Percentiles rank a stretch among this genome's conserved stretches.
These are phyloP conservation scores for Coregonus suidteri DNA, from an alignment of 2,797 vertebrate genomes.

Conservation along the genomic window DNA sequence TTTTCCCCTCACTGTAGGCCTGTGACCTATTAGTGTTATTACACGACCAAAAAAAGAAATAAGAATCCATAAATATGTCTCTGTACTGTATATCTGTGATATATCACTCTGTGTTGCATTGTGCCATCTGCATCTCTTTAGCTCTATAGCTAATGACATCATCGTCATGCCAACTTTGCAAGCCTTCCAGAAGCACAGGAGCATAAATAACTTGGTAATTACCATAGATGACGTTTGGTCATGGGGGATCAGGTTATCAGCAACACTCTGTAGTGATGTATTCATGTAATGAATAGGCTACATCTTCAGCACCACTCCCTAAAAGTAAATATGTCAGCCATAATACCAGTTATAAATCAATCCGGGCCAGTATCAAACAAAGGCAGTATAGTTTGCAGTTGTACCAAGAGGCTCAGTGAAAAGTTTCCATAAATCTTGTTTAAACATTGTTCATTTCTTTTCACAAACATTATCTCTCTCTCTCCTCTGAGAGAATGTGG, in stretches of 20 bases:
- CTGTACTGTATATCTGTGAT: neutral
- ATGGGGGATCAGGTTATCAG: conserved; percentile 3
- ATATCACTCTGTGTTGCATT: neutral
- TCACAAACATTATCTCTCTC: conserved; percentile 27
- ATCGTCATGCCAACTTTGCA: neutral
- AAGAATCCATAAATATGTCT: neutral
- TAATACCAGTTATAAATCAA: neutral
- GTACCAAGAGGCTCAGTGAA: neutral
- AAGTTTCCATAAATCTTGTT: neutral
- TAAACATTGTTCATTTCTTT: neutral
- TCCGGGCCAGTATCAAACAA: neutral
- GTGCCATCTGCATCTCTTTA: neutral
- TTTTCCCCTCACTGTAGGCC: conserved; percentile 4
- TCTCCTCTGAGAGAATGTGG: conserved; percentile 45
- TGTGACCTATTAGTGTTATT: conserved; percentile 28
- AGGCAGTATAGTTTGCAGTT: neutral
- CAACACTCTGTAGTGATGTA: conserved; percentile 4
- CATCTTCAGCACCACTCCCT: neutral
- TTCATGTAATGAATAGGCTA: neutral
- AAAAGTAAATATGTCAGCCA: neutral
- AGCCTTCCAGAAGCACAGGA: conserved; percentile 5
- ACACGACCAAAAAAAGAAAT: conserved; percentile 27
- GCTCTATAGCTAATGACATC: conserved; percentile 14
- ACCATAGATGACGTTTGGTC: conserved; percentile 1
- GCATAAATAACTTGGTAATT: conserved; percentile 20